Conservation (phyloP, 2,797 vertebrate genomes). For the Balearica regulorum region DNA sequence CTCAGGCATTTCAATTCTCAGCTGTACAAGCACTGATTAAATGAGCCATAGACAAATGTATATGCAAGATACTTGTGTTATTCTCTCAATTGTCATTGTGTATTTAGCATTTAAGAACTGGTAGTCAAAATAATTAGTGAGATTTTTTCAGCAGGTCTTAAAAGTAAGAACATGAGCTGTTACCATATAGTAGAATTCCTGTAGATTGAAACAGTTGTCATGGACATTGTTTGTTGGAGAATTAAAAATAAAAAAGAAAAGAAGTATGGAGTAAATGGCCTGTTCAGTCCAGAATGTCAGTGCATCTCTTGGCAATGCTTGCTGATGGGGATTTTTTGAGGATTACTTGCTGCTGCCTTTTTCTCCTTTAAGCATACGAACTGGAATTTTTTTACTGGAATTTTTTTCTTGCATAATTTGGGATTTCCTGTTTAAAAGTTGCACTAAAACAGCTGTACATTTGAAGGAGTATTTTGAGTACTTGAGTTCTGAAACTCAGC, state of each 20-base stretch:
- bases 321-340: neutral
- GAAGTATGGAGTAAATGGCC: neutral
- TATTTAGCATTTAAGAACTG: neutral
- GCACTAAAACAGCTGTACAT: neutral
- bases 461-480: neutral
- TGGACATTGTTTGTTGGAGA: neutral
- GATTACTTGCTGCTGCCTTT: neutral
- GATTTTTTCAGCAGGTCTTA: neutral
- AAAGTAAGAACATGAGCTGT: neutral
- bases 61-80: neutral
- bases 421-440: neutral
- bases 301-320: slow-evolving; percentile 20
- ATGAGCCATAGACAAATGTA: neutral
- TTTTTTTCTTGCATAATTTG: neutral
- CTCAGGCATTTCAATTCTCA: neutral
- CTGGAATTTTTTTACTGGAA: neutral
- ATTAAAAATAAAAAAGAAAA: neutral
- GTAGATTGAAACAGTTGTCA: neutral
- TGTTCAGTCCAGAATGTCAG: neutral
- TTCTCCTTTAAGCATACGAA: neutral
- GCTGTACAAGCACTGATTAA: neutral
- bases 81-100: neutral
- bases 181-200: neutral
- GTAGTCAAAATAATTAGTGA: neutral
- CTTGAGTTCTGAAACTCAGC: neutral